Evolutionary conservation across 2,888 invertebrate species (phyloP).

Genomic region (Xanthia icteritia): DNA sequence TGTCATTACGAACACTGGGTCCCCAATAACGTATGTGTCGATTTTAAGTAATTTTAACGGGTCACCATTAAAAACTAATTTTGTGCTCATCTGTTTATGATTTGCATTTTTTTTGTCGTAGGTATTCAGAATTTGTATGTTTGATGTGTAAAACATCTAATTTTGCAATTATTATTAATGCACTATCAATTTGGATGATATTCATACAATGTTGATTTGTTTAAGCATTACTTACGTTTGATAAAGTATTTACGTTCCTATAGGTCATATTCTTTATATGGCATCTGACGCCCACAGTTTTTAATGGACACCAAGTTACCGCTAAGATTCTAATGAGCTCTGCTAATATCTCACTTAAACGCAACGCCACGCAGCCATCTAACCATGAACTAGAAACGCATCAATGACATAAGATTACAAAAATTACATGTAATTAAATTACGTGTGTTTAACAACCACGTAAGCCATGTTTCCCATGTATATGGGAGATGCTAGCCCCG

Average conservation of each 20-base stretch:
- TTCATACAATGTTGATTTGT: neutral
- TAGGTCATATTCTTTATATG: conserved; percentile 29
- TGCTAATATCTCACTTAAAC: conserved; percentile 51
- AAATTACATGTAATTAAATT: conserved; percentile 66
- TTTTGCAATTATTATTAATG: conserved; percentile 23
- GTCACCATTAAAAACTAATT: conserved; percentile 52
- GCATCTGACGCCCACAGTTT: conserved; percentile 11
- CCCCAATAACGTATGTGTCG: conserved; percentile 28
- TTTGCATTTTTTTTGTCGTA: conserved; percentile 42
- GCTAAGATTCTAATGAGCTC: conserved; percentile 37
- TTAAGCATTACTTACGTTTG: neutral
- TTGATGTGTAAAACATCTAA: conserved; percentile 24
- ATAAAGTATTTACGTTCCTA: neutral
- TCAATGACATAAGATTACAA: conserved; percentile 67
- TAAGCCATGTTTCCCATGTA: conserved; percentile 79
- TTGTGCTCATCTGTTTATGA: conserved; percentile 31
- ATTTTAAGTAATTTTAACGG: conserved; percentile 49
- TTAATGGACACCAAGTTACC: conserved; percentile 25
- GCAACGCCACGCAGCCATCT: conserved; percentile 40
- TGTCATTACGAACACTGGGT: conserved; percentile 36
- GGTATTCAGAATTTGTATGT: conserved; percentile 4
- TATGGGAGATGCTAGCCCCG: conserved; percentile 83
- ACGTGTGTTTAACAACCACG: conserved; percentile 57
- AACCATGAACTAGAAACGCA: conserved; percentile 66
- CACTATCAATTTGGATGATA: conserved; percentile 21